Percentiles rank a stretch among this genome's conserved stretches.
phyloP scores from a whole-genome alignment of 2,797 vertebrate genomes.

The Dendrocincla fuliginosa region DNA sequence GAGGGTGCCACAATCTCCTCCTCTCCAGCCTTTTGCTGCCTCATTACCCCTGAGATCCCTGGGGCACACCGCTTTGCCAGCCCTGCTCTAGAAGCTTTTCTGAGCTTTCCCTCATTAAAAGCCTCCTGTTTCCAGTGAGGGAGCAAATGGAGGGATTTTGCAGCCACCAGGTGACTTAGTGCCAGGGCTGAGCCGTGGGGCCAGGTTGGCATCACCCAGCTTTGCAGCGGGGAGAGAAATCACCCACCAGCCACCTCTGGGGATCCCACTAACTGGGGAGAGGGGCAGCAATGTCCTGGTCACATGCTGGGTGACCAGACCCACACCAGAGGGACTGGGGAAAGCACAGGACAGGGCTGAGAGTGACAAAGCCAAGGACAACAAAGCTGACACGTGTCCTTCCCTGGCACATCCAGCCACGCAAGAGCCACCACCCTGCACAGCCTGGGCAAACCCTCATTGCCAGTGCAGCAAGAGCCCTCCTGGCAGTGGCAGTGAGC shows the following conservation, averaged over 20 bases:
- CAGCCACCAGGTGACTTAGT: neutral
- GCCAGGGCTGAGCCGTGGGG: neutral
- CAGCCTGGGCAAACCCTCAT: neutral
- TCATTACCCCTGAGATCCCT: neutral
- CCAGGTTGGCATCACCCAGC: neutral
- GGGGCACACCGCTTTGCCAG: neutral
- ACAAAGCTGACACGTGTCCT: accelerated
- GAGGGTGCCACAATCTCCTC: neutral
- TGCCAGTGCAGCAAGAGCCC: neutral
- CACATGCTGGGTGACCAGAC: neutral
- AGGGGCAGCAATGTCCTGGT: neutral
- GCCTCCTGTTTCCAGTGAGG: constrained; percentile 19
- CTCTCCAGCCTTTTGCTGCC: neutral
- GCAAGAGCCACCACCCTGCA: accelerated
- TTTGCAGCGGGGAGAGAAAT: neutral
- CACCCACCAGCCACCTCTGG: neutral
- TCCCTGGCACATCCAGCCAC: neutral
- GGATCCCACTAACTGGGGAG: neutral
- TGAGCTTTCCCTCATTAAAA: neutral
- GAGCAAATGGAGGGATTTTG: neutral
- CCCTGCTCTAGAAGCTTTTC: neutral
- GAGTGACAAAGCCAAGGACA: accelerated
- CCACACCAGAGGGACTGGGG: neutral
- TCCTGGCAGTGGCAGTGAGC: neutral
- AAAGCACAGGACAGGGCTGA: neutral